These are phyloP conservation scores for Phortica variegata DNA, from an alignment of 1,140 invertebrate genomes.

Conservation along the genomic window DNA sequence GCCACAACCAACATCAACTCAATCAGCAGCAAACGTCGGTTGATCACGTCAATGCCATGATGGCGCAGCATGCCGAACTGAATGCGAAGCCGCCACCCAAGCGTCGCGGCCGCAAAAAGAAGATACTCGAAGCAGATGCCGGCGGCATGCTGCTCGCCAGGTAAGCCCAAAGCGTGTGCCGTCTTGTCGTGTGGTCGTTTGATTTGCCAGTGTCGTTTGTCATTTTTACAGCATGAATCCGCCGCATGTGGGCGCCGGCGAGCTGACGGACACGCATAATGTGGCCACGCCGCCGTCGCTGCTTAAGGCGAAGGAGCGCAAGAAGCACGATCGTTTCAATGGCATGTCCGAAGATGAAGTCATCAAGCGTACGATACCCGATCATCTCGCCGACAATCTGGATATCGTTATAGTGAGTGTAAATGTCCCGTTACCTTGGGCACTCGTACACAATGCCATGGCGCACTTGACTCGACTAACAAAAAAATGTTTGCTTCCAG, in stretches of 20 bases:
- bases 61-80: no score
- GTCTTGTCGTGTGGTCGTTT: no score
- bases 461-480: not conserved
- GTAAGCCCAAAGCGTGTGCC: no score
- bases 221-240: no score
- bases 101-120: not conserved
- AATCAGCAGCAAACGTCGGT: not conserved
- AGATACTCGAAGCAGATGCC: not conserved
- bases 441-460: not conserved
- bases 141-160: no score
- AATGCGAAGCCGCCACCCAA: not conserved
- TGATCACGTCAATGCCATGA: no score
- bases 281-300: no score
- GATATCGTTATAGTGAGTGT: slow-evolving; percentile 97
- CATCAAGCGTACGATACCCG: slow-evolving; percentile 85
- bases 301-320: slow-evolving; percentile 73
- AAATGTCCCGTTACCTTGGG: slow-evolving; percentile 38
- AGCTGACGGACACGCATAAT: no score
- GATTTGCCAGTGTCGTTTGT: no score
- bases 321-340: slow-evolving; percentile 95
- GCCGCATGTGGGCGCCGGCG: no score
- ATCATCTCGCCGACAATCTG: slow-evolving; percentile 87
- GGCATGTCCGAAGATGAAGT: slow-evolving; percentile 97
- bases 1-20: no score
- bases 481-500: slow-evolving; percentile 61